Conservation (phyloP, 2,113 vertebrate genomes). For the Panthera leo region DNA sequence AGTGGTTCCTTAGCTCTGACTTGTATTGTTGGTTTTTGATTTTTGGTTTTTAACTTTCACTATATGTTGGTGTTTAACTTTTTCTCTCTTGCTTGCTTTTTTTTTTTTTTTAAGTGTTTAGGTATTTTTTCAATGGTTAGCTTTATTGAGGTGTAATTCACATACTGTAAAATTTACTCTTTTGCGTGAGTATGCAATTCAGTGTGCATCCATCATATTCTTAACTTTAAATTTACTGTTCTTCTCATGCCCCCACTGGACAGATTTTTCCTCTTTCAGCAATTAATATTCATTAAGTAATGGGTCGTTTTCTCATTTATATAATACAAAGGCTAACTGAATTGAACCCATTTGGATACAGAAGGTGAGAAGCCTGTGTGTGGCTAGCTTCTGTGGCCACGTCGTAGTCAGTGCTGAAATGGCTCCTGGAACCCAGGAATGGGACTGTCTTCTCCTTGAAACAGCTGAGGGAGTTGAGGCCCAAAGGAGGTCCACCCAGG, state of each 20-base stretch:
- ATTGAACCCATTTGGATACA: background rate
- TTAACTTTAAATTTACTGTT: background rate
- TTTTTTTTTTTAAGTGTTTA: background rate
- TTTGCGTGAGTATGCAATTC: background rate
- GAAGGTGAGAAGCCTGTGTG: background rate
- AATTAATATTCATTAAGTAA: background rate
- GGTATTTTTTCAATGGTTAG: background rate
- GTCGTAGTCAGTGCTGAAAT: background rate
- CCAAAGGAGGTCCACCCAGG: background rate
- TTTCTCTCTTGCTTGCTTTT: background rate
- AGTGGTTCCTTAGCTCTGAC: background rate
- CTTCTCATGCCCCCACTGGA: background rate
- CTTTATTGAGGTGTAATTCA: background rate
- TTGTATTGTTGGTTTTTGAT: background rate
- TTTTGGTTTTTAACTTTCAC: background rate
- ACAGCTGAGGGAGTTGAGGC: background rate
- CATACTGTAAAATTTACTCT: background rate
- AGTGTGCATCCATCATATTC: background rate
- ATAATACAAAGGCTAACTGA: background rate
- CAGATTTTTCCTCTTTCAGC: background rate
- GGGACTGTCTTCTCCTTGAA: background rate
- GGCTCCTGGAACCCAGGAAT: background rate
- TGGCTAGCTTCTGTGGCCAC: background rate
- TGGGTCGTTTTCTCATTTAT: background rate
- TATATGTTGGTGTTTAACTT: background rate